A percentile compares a stretch with the other conserved stretches of the same genome.
Conservation (phyloP, 2,797 vertebrate genomes). For the Mastacembelus armatus region DNA sequence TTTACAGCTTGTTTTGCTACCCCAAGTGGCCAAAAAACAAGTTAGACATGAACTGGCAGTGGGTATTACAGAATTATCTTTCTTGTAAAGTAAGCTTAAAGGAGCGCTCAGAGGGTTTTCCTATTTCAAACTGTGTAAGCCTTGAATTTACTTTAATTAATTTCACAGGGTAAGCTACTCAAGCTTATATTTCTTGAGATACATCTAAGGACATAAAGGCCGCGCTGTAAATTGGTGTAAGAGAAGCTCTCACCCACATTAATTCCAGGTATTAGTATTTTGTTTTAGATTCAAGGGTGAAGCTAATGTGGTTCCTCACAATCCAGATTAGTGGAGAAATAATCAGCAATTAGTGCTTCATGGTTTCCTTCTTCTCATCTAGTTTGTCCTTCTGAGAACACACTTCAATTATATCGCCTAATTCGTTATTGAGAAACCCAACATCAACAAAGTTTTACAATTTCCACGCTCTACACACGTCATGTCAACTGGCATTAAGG, state of each 20-base stretch:
- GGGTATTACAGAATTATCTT: conserved; percentile 52
- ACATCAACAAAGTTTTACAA: conserved; percentile 36
- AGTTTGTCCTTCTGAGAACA: conserved; percentile 65
- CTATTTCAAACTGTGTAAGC: conserved; percentile 51
- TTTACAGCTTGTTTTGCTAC: background rate
- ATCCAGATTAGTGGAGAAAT: conserved; percentile 50
- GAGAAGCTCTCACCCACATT: conserved; percentile 41
- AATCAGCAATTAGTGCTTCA: conserved; percentile 55
- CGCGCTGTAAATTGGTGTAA: conserved; percentile 57
- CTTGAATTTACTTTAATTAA: conserved; percentile 64
- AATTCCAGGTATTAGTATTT: conserved; percentile 47
- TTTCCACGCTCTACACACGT: background rate
- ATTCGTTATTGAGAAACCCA: conserved; percentile 60
- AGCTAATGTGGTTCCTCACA: conserved; percentile 49
- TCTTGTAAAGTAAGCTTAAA: conserved; percentile 59
- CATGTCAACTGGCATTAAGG: conserved; percentile 20
- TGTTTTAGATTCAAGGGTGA: conserved; percentile 63
- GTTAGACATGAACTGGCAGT: conserved; percentile 34
- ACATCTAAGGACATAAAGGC: conserved; percentile 68
- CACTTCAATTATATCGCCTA: conserved; percentile 44
- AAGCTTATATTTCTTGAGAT: conserved; percentile 56
- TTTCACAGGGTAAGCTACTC: conserved; percentile 44
- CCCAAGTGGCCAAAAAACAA: background rate
- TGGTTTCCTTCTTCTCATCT: conserved; percentile 40
- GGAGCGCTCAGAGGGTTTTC: conserved; percentile 48